A percentile compares a stretch with the other conserved stretches of the same genome.
phyloP scores from a whole-genome alignment of 2,113 vertebrate genomes.

The Rhodinocichla rosea region DNA sequence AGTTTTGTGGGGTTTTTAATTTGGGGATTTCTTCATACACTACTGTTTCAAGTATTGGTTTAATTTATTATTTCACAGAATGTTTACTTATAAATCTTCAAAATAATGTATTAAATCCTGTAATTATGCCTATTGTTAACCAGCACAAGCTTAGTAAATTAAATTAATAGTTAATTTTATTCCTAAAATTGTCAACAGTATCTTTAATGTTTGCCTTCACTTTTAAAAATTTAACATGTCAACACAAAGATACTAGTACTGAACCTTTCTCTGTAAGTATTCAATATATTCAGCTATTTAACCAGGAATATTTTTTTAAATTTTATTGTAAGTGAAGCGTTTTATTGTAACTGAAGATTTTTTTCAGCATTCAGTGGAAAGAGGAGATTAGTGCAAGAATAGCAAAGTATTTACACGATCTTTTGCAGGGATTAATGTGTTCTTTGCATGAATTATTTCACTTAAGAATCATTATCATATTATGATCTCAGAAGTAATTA shows the following conservation, averaged over 20 bases:
- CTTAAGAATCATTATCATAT: slow-evolving; percentile 2
- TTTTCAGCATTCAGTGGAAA: background rate
- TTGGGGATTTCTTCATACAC: background rate
- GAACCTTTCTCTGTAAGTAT: background rate
- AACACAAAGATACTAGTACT: background rate
- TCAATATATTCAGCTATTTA: background rate
- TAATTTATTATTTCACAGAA: background rate
- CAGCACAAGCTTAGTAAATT: background rate
- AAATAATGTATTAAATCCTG: background rate
- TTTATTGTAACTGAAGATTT: background rate
- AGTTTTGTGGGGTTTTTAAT: background rate
- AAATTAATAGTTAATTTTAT: background rate
- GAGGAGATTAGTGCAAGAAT: background rate
- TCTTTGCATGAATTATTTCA: slow-evolving; percentile 41
- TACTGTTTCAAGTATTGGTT: background rate
- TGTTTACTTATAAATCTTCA: background rate
- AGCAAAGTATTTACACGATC: background rate
- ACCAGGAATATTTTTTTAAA: background rate
- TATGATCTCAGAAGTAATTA: slow-evolving; percentile 28
- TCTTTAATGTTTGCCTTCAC: background rate
- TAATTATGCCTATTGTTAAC: background rate
- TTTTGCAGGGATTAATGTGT: background rate
- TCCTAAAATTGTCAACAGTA: background rate
- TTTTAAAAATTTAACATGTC: background rate
- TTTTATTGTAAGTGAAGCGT: background rate